Evolutionary conservation across 2,797 vertebrate genomes (phyloP).

Genomic region (Falco cherrug): DNA sequence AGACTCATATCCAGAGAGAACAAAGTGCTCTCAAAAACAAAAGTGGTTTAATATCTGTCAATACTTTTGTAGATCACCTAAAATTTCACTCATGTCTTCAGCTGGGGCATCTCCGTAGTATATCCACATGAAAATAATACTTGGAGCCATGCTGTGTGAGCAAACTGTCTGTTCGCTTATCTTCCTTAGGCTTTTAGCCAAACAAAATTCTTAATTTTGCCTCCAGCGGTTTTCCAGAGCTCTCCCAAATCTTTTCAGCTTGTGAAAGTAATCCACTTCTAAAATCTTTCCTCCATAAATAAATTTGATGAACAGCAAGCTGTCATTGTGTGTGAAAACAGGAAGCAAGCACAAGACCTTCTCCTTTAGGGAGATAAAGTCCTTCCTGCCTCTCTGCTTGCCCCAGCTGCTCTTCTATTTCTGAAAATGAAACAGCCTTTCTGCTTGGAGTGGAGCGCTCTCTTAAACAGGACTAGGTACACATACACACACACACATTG

Average conservation of each 20-base stretch:
- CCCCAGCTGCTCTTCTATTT: slow-evolving; percentile 50
- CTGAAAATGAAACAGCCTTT: slow-evolving; percentile 24
- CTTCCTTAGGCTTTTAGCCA: not conserved
- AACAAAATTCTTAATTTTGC: not conserved
- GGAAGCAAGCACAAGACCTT: slow-evolving; percentile 8
- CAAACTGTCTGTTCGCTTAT: not conserved
- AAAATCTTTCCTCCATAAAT: not conserved
- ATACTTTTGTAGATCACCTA: not conserved
- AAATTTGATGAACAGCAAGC: not conserved
- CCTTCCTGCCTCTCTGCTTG: slow-evolving; percentile 32
- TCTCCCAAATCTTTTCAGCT: not conserved
- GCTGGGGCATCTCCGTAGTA: not conserved
- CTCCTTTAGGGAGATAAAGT: not conserved
- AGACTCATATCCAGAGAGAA: not conserved
- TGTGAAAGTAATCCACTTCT: not conserved
- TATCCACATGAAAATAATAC: accelerated
- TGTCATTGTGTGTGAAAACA: not conserved
- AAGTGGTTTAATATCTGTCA: not conserved
- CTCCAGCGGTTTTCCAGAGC: not conserved
- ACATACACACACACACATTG: not conserved
- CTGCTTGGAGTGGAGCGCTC: not conserved
- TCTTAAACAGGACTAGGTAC: not conserved
- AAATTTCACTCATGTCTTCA: not conserved
- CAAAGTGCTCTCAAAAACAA: not conserved
- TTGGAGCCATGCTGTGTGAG: not conserved